Evolutionary conservation across 2,113 vertebrate genomes (phyloP).

Genomic region (Menura novaehollandiae): DNA sequence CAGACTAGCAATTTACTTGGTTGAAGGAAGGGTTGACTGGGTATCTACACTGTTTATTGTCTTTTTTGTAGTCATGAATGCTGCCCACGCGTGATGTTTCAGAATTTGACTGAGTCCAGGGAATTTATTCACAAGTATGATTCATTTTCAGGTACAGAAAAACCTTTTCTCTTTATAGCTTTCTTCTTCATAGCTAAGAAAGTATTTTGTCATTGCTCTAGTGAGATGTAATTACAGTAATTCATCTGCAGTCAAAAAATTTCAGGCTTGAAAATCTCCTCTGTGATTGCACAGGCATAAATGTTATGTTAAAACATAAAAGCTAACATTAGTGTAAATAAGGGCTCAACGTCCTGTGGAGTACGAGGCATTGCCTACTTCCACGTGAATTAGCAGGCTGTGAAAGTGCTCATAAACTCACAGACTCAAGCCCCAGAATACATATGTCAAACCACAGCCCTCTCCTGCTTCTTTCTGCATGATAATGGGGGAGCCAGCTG

Average conservation of each 20-base stretch:
- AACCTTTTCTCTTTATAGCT: background rate
- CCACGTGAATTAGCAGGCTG: background rate
- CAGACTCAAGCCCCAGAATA: background rate
- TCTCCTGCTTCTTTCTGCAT: background rate
- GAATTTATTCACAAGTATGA: background rate
- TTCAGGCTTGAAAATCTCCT: slow-evolving; percentile 14
- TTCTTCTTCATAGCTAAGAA: background rate
- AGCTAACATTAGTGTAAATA: slow-evolving; percentile 23
- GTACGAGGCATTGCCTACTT: background rate
- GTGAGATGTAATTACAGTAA: slow-evolving; percentile 16
- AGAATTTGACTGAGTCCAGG: background rate
- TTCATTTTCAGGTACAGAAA: background rate
- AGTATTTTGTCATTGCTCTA: slow-evolving; percentile 8
- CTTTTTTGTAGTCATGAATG: background rate
- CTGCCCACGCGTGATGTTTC: background rate
- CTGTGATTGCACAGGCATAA: slow-evolving; percentile 2
- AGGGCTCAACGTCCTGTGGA: background rate
- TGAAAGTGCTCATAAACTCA: background rate
- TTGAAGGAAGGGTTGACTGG: background rate
- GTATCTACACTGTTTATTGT: background rate
- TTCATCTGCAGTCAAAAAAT: slow-evolving; percentile 15
- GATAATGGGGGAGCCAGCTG: background rate
- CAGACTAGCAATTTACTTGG: slow-evolving; percentile 9
- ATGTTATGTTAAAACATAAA: slow-evolving; percentile 13
- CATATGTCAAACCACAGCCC: background rate